Evolutionary conservation across 23 tunicate genomes (phyloP), one percentile per base, ranked within the genome.

Genomic region (Halocynthia roretzi): DNA sequence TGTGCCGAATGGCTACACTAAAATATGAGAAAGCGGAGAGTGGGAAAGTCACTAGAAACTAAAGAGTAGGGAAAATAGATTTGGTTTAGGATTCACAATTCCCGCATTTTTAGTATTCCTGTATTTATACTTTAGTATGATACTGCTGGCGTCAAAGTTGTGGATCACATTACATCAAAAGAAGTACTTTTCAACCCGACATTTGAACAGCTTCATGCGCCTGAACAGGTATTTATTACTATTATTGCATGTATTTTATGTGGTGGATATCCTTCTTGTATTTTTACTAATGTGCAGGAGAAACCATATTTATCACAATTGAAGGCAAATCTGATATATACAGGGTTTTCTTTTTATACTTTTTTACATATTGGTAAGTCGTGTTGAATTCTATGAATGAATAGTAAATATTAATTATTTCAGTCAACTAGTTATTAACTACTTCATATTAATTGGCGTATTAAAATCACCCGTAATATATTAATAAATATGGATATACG

Each of bases 121-220:
- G 12, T 20, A 19, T 48, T 65, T 50, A 11, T n/a, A 53, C 67
- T 85, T 22, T 54, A 87, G 94, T 67, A 58, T 50, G 96, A 84
- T 52, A 84, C 80, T 53, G 53, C 19, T 20, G 67, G 71, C 51
- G 23, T 56, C 8, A 77, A 71, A 19, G 81, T 85, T 18, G 80
- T 91, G 9, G 97, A 93, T 66, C 98, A 83, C 68, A 56, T 70
- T 40, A 53, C 53, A 20, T 83, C 83, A 74, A 87, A 84, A 65
- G 90, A 94, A 8, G 86, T 94, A 8, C 65, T 53, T n/a, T 94
- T 83, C 83, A 94, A 94, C 61, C 98, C 98, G 56, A 94, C 98
- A 18, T 87, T 75, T 77, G 90, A 80, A 77, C 97, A 94, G 63
- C 70, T 94, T 80, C 80, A 81, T 80, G 75, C 81, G 7, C 98